Evolutionary conservation across 2,113 vertebrate genomes (phyloP).

Genomic region (Procapra przewalskii): DNA sequence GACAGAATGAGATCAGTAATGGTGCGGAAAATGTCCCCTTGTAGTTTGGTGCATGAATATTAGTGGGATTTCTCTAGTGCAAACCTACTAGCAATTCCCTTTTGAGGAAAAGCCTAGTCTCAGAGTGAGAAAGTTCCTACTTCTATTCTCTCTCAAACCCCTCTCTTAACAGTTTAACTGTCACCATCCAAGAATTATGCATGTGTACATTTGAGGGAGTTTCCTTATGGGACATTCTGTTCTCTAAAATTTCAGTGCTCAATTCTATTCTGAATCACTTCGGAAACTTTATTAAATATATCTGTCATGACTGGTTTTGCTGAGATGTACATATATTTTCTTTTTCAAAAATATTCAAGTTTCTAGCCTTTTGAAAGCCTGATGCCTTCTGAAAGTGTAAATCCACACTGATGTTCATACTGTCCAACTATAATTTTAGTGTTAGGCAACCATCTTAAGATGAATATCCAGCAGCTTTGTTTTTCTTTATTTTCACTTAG

Average conservation of each 20-base stretch:
- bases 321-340: not conserved
- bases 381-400: not conserved
- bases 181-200: not conserved
- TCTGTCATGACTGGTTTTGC: not conserved
- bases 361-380: not conserved
- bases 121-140: not conserved
- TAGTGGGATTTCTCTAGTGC: not conserved
- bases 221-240: slow-evolving; percentile 40
- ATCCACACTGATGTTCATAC: not conserved
- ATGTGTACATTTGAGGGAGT: slow-evolving; percentile 41
- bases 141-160: not conserved
- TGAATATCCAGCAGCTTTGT: not conserved
- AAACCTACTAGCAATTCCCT: not conserved
- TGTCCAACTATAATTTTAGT: not conserved
- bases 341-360: not conserved
- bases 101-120: slow-evolving; percentile 1
- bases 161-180: not conserved
- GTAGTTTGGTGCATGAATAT: not conserved
- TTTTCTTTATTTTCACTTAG: not conserved
- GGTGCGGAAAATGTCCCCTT: not conserved
- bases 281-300: slow-evolving; percentile 25
- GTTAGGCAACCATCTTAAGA: not conserved
- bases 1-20: not conserved
- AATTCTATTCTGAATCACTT: slow-evolving; percentile 51
- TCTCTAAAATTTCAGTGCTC: slow-evolving; percentile 49